A percentile compares a stretch with the other conserved stretches of the same genome.
Evolutionary conservation across 2,113 vertebrate species (phyloP).

Genomic region (Ranitomeya imitator): DNA sequence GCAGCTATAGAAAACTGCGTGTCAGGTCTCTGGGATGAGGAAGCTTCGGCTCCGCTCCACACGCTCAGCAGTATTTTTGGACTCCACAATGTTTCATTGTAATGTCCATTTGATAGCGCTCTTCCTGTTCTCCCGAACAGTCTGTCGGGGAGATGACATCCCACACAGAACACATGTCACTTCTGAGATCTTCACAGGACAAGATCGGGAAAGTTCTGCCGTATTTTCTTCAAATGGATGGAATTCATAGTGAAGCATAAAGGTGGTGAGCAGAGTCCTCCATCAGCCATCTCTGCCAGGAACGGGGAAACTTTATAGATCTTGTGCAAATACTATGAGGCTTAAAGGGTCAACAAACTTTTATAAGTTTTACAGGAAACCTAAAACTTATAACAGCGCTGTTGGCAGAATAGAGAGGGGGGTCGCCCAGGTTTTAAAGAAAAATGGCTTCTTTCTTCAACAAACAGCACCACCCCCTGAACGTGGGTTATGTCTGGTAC

Average conservation of each 20-base stretch:
- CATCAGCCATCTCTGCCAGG: too few species aligned
- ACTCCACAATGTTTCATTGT: neutral
- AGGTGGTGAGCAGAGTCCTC: neutral
- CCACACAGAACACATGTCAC: constrained; percentile 43
- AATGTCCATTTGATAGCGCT: constrained; percentile 12
- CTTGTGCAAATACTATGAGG: too few species aligned
- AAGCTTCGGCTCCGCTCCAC: neutral
- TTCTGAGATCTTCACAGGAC: constrained; percentile 6
- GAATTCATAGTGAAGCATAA: neutral
- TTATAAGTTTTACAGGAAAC: too few species aligned
- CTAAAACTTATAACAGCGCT: too few species aligned
- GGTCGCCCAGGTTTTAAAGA: too few species aligned
- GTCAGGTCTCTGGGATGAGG: neutral
- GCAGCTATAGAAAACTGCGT: neutral
- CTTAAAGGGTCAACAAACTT: neutral
- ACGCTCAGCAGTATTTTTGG: neutral
- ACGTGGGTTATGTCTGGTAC: too few species aligned
- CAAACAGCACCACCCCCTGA: too few species aligned
- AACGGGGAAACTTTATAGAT: too few species aligned
- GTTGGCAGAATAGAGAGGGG: too few species aligned
- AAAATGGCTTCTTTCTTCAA: too few species aligned
- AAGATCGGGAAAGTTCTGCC: neutral
- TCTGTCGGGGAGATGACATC: constrained; percentile 24
- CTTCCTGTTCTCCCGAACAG: constrained; percentile 32
- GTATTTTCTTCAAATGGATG: neutral